Evolutionary conservation across 2,888 invertebrate genomes (phyloP).

Genomic region (Thyatira batis): DNA sequence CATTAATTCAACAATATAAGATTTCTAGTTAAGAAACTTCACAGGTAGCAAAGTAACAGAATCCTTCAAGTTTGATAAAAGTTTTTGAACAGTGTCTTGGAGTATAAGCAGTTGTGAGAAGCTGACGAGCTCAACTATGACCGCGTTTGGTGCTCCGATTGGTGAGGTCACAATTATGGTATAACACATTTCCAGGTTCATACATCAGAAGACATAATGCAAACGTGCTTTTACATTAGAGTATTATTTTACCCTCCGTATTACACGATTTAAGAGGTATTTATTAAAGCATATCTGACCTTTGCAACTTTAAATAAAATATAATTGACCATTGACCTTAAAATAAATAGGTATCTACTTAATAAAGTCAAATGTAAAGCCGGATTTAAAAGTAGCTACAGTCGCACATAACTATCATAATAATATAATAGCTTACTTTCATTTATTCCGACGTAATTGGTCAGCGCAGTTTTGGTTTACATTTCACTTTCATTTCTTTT

Average conservation of each 20-base stretch:
- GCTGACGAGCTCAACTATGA: too few species aligned
- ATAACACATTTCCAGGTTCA: conserved; percentile 39
- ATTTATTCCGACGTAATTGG: conserved; percentile 8
- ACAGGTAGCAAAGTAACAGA: conserved; percentile 9
- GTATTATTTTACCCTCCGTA: too few species aligned
- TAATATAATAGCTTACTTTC: conserved; percentile 3
- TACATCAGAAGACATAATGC: conserved; percentile 27
- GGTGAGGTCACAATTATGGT: conserved; percentile 35
- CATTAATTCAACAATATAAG: too few species aligned
- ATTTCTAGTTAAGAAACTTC: too few species aligned
- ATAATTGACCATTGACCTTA: neutral
- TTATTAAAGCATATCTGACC: too few species aligned
- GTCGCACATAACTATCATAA: neutral
- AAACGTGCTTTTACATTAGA: too few species aligned
- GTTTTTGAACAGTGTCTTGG: conserved; percentile 33
- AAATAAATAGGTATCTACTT: too few species aligned
- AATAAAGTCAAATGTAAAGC: neutral
- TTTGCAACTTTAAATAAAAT: neutral
- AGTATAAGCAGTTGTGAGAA: too few species aligned
- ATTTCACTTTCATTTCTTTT: conserved; percentile 34
- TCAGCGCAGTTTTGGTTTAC: conserved; percentile 10
- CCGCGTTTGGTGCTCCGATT: too few species aligned
- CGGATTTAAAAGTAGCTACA: neutral
- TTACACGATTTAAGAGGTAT: too few species aligned
- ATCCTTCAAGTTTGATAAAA: conserved; percentile 33